phyloP scores from a whole-genome alignment of 37 sponge, comb jelly and placozoan genomes.

The Beroe ovata region DNA sequence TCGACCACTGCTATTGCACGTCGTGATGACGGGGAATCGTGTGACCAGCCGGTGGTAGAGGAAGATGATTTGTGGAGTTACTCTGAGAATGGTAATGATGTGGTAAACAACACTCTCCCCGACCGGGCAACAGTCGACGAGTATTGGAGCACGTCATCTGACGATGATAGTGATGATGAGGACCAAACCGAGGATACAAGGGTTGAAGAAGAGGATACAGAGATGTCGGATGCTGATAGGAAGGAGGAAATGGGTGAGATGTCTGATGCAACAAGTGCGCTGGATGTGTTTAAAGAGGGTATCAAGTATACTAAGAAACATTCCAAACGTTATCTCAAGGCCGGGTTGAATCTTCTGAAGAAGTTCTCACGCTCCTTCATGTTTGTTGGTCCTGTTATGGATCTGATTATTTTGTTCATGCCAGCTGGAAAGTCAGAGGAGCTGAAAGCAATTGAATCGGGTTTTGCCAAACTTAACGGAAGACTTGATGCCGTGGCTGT shows the following conservation, averaged over 20 bases:
- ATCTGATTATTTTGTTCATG: background rate
- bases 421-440: background rate
- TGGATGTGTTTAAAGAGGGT: too few species aligned
- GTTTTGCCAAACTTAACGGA: background rate
- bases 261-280: too few species aligned
- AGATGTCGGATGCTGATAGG: too few species aligned
- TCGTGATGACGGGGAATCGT: background rate
- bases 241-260: too few species aligned
- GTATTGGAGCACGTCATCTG: background rate
- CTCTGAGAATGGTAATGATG: background rate
- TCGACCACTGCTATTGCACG: background rate
- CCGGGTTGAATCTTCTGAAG: too few species aligned
- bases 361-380: too few species aligned
- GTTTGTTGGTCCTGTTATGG: background rate
- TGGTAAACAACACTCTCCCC: too few species aligned
- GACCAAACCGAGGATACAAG: background rate
- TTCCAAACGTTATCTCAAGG: too few species aligned
- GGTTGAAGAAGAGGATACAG: background rate
- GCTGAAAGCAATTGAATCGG: slow-evolving; percentile 2
- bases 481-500: background rate
- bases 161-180: background rate
- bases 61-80: background rate
- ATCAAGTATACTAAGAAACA: too few species aligned
- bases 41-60: background rate
- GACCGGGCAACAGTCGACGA: too few species aligned